phyloP scores from a whole-genome alignment of 2,888 invertebrate species.

The Gibbula magus region DNA sequence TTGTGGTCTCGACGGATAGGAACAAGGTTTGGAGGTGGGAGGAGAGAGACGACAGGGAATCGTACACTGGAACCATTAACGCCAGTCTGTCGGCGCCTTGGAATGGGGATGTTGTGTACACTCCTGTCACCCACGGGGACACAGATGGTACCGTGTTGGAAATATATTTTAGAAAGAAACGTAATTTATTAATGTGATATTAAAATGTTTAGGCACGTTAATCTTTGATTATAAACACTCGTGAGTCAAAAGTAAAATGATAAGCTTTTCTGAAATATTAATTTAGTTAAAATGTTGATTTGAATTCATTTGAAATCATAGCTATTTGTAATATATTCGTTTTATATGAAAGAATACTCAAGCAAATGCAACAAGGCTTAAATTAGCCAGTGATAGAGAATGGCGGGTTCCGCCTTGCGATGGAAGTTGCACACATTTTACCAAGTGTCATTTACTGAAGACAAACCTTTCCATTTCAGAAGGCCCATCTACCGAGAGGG shows the following conservation, averaged over 20 bases:
- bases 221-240: too few species aligned
- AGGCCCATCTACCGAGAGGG: background rate
- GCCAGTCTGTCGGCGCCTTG: background rate
- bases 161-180: background rate
- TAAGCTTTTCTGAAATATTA: too few species aligned
- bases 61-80: background rate
- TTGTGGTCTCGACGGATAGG: background rate
- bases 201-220: too few species aligned
- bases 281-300: too few species aligned
- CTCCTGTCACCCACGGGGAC: background rate
- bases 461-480: background rate
- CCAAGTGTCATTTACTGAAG: background rate
- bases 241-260: too few species aligned
- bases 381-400: too few species aligned
- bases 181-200: too few species aligned
- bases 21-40: conserved; percentile 4
- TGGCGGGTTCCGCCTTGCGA: background rate
- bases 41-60: background rate
- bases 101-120: background rate
- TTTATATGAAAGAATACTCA: too few species aligned
- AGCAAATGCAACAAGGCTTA: too few species aligned
- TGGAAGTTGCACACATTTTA: background rate
- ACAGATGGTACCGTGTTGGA: background rate
- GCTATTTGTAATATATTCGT: too few species aligned
- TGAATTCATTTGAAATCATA: too few species aligned